Evolutionary conservation across 2,113 vertebrate species (phyloP), one percentile per base, ranked within the genome.

Genomic region (Macaca fascicularis): DNA sequence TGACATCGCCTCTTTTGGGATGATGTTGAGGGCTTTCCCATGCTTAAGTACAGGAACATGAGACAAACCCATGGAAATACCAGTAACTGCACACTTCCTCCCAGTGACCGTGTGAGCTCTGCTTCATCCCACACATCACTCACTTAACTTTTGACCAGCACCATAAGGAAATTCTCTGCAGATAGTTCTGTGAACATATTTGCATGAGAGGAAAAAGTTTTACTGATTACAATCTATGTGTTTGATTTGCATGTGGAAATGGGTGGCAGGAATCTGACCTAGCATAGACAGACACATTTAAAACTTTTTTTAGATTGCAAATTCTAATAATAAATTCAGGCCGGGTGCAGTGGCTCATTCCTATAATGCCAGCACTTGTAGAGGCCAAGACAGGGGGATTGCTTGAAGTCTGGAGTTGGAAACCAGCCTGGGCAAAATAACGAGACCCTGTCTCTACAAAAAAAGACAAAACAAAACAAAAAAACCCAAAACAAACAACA

Each of bases 231-330:
- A 59, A 27, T 70, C 61, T 72, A 0, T 85, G 81, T 61, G 59
- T 89, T 89, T 95, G 87, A 94, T 92, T 76, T 69, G 32, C 79
- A 80, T 30, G 16, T 75, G 12, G n/a, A 82, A 93, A 32, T 38
- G 45, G 11, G 35, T 86, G 11, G 13, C 10, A 40, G 87, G 40
- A 70, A 48, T 92, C 67, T 95, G 70, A 89, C 30, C 1, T 76
- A n/a, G 19, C 13, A 16, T 12, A 55, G 12, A 76, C 84, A 57
- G 9, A 38, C 61, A 43, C 1, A 70, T 95, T 94, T 86, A 57
- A 93, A 72, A 40, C 1, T 50, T 75, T 70, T 90, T 78, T 76
- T 52, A 87, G 82, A 55, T 70, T 40, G 27, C 55, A 82, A 25
- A 89, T n/a, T 69, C 22, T 72, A n/a, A 76, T 70, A 87, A 69